Evolutionary conservation across 2,888 invertebrate species (phyloP), one percentile per base, ranked within the genome.

Genomic region (Mesochorus sp.): DNA sequence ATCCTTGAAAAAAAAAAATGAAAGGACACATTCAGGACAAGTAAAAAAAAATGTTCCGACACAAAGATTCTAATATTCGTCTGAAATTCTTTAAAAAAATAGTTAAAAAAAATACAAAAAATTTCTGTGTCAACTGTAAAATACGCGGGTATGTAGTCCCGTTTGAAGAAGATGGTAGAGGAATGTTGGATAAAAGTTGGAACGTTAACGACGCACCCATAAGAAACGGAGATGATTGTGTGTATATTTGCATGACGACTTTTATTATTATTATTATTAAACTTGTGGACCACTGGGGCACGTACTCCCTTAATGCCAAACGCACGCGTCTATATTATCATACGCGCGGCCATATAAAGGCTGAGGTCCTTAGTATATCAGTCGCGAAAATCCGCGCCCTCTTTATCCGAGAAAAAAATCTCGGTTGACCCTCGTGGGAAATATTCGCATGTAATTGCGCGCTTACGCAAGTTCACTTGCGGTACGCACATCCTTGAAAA

Each of bases 291-390:
- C 6, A 24, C 26, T 31, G 62, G 21, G 70, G 87, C 89, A 90
- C 89, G 89, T 90, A 89, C 86, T 85, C 85, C 85, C 86, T 89
- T 89, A 87, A 89, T 89, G 89, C 87, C 87, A 86, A 88, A 88
- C 26, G 85, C 87, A 83, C 59, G 53, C 61, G 49, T 62, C 77
- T 59, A 73, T 86, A 87, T 87, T 88, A 85, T 84, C 85, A 84
- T 88, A n/a, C n/a, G n/a, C n/a, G n/a, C n/a, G n/a, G 84, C 89
- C 89, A 86, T 89, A 89, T 88, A 88, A 86, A n/a, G n/a, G 88
- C 87, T 87, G 88, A 49, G 68, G 42, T 19, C 59, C 59, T 57
- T 19, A n/a, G n/a, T 72, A 85, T 88, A 88, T 88, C 88, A 89
- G 88, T 86, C 83, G 84, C 83, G 78, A 72, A 83, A 86, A 89